Percentiles rank a stretch among this genome's conserved stretches.
phyloP scores from a whole-genome alignment of 1,140 invertebrate species.

The Bombus haemorrhoidalis region DNA sequence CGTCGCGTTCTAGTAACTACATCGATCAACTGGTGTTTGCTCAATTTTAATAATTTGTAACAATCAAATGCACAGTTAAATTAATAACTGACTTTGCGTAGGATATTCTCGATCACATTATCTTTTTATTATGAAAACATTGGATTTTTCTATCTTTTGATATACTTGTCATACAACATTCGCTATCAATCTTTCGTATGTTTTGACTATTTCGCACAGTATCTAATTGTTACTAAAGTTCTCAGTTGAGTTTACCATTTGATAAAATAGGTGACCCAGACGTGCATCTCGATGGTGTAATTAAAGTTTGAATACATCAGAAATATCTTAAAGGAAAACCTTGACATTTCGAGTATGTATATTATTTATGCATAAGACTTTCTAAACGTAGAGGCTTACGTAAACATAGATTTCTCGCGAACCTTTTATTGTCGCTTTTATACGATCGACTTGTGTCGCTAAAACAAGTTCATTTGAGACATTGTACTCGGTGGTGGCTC shows the following conservation, averaged over 20 bases:
- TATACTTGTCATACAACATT: too few species aligned
- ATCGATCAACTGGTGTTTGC: background rate
- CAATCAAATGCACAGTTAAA: background rate
- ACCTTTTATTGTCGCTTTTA: background rate
- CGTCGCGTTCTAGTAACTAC: background rate
- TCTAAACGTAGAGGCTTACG: background rate
- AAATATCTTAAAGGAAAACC: background rate
- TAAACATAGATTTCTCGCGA: background rate
- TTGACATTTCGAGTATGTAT: background rate
- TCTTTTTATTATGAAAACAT: too few species aligned
- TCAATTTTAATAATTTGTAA: background rate
- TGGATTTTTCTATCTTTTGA: too few species aligned
- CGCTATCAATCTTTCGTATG: too few species aligned
- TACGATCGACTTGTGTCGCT: background rate
- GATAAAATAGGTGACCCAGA: background rate
- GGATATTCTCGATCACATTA: too few species aligned
- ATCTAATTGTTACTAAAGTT: too few species aligned
- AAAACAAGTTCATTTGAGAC: slow-evolving; percentile 3
- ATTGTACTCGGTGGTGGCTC: background rate
- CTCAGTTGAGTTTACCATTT: too few species aligned
- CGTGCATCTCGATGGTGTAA: too few species aligned
- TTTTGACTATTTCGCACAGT: too few species aligned
- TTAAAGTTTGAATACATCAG: background rate
- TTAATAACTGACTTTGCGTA: too few species aligned
- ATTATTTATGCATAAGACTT: background rate